Conservation (phyloP, 2,113 vertebrate species). For the Morone saxatilis region DNA sequence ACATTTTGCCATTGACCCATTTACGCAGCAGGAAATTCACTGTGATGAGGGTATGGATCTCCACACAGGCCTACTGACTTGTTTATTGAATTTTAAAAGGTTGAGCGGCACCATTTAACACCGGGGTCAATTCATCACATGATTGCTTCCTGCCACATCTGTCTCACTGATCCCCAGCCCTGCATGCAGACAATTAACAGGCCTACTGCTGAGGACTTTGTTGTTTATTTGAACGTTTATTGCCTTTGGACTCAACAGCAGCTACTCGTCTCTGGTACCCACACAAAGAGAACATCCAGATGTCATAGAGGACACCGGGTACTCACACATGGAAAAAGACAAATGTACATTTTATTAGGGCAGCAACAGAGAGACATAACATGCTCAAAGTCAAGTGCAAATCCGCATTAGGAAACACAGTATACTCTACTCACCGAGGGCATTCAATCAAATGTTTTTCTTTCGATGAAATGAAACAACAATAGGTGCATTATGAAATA, state of each 20-base stretch:
- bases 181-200: slow-evolving; percentile 60
- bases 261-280: slow-evolving; percentile 11
- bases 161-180: slow-evolving; percentile 67
- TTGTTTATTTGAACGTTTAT: slow-evolving; percentile 39
- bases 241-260: slow-evolving; percentile 40
- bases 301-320: slow-evolving; percentile 36
- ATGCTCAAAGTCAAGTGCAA: slow-evolving; percentile 16
- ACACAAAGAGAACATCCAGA: slow-evolving; percentile 33
- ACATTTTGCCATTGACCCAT: slow-evolving; percentile 55
- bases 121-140: slow-evolving; percentile 76
- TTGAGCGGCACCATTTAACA: slow-evolving; percentile 81
- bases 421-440: neutral
- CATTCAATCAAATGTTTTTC: slow-evolving; percentile 13
- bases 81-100: slow-evolving; percentile 77
- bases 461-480: slow-evolving; percentile 20
- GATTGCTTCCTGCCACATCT: slow-evolving; percentile 78
- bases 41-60: slow-evolving; percentile 67
- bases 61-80: slow-evolving; percentile 55
- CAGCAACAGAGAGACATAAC: neutral
- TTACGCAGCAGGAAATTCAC: slow-evolving; percentile 71
- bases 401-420: slow-evolving; percentile 1
- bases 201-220: slow-evolving; percentile 50
- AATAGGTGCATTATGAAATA: slow-evolving; percentile 21
- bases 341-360: slow-evolving; percentile 35
- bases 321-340: neutral